Evolutionary conservation across 1,140 invertebrate genomes (phyloP).

Genomic region (Cryptotermes secundus): DNA sequence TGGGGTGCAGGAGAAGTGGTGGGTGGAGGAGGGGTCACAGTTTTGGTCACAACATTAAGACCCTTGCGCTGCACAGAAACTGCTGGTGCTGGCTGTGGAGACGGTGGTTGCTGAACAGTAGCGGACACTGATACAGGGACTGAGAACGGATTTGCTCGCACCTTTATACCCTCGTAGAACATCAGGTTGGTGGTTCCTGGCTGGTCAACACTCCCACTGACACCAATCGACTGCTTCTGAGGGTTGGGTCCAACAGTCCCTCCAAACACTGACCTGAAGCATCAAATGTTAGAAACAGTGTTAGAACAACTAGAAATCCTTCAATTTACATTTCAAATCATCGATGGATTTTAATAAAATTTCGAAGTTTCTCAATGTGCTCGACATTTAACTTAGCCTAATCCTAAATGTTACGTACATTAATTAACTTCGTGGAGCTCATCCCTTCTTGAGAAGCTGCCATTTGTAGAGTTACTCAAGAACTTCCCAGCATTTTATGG

Average conservation of each 20-base stretch:
- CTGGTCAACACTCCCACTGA: constrained; percentile 29
- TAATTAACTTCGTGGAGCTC: too few relatives aligned
- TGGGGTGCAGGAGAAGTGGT: constrained; percentile 50
- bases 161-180: constrained; percentile 74
- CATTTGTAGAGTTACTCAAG: too few relatives aligned
- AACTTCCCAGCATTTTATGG: too few relatives aligned
- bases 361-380: too few relatives aligned
- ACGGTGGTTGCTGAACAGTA: constrained; percentile 3
- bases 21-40: constrained; percentile 39
- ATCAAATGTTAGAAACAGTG: neutral
- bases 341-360: too few relatives aligned
- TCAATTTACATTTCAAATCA: too few relatives aligned
- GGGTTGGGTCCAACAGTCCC: constrained; percentile 73
- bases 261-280: constrained; percentile 73
- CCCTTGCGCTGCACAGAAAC: constrained; percentile 16
- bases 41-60: constrained; percentile 27
- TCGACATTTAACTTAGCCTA: too few relatives aligned
- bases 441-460: too few relatives aligned
- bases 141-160: constrained; percentile 57
- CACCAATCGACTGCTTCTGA: constrained; percentile 51
- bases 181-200: constrained; percentile 56
- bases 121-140: constrained; percentile 45
- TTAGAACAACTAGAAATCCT: too few relatives aligned
- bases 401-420: too few relatives aligned
- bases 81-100: constrained; percentile 22